Base-by-base conservation (phyloP, 2,888 invertebrate genomes). In the Gibbula magus region DNA sequence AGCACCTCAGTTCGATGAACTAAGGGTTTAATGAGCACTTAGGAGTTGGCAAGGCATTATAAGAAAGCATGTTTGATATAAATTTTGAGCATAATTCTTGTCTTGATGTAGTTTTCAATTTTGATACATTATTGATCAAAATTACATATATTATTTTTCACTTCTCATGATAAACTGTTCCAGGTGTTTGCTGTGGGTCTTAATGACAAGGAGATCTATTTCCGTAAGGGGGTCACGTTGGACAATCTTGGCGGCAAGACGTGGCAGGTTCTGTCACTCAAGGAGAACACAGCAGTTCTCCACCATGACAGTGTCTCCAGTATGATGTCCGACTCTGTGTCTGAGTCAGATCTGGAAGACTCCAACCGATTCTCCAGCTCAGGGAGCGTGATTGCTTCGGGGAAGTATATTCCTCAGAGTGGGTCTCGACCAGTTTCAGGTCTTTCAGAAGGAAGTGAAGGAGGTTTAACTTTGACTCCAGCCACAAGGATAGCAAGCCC, bases 181-280 rank as follows among this genome's bases (percentile, higher is more conserved):
- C 82, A 91, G 91, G 91, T 92, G 22, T 92, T 90, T 85, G 90
- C 89, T 7, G 82, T 92, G 56, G 89, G 88, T 56, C 51, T 82
- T 5, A 89, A 90, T 70, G 86, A 86, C 52, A 84, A 86, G 39
- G 82, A 86, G 61, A 73, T 90, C 20, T 87, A 87, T 81, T 90
- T 89, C 67, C 86, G 92, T 25, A 88, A 89, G 8, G 90, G 90
- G 0, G 85, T 92, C 1, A 89, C 88, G 13, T 74, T 84, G 2
- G 83, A 84, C 73, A 90, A 91, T 51, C 87, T 96, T 83, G 96
- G 97, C 22, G 98, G 98, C 0, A 97, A 97, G 92, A 95, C 96
- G 86, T 98, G 98, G 98, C 95, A 95, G 73, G 79, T 61, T 20
- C 73, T 87, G 3, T 35, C 56, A 1, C 53, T 86, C 13, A 66